Evolutionary conservation across 2,888 invertebrate genomes (phyloP), one percentile per base, ranked within the genome.

Genomic region (Xanthia togata): DNA sequence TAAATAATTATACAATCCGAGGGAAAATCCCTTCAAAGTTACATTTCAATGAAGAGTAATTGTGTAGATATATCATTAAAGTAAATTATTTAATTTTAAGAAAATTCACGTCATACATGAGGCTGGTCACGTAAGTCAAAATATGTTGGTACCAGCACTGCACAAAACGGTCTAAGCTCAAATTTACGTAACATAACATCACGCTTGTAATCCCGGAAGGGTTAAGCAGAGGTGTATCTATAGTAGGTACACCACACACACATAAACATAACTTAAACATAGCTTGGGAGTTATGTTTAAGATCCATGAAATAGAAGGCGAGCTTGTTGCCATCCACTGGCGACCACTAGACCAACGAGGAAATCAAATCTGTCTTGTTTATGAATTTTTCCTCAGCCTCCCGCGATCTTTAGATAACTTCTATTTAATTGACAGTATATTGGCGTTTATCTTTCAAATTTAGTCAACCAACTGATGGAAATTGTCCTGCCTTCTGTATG

Each of bases 351-450:
- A 9, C 31, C 17, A 60, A 59, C 3, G 23, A 67, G 3, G 9
- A 26, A 44, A 57, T 73, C 9, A 55, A 50, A 35, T 41, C 38
- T 72, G 50, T n/a, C 14, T n/a, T 41, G 5, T 47, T 38, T 9
- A n/a, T 23, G 0, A 26, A 17, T 9, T n/a, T 0, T 77, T 12
- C 4, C 5, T 9, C 41, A 65, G 47, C n/a, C 26, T 60, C 23
- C 57, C 47, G 4, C 1, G 72, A 65, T 71, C 47, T 57, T 53
- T 11, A 44, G 12, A 62, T 59, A 38, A n/a, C 26, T 44, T 41
- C n/a, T 83, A 65, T 26, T 12, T 84, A 84, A 84, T 81, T 84
- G 74, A 73, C 81, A 81, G 17, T 63, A 68, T 11, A 47, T 44
- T 41, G n/a, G 38, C 65, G 59, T 65, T 11, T 31, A 31, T 17